Base-by-base conservation (phyloP, 1,140 invertebrate genomes). In the Atta cephalotes region DNA sequence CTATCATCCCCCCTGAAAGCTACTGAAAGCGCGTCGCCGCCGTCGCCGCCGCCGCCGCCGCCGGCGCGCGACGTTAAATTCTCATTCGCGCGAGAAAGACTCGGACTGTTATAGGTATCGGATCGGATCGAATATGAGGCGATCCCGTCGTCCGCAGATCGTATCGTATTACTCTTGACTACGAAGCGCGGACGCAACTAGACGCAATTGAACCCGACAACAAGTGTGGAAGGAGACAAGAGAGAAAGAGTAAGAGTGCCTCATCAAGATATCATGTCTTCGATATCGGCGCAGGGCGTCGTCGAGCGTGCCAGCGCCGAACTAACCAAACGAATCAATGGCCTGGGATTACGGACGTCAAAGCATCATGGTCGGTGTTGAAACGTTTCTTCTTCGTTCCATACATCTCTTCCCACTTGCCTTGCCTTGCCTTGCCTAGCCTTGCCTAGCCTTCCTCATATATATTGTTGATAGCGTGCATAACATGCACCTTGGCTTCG, bases 291-390 rank as follows among this genome's bases (percentile, higher is more conserved):
- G 85, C 97, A 97, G 94, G 97, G 97, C 90, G 97, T 98, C 92
- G 97, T 98, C 93, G 98, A 98, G 96, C 96, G 98, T 91, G 98
- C 98, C 90, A 98, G 98, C 88, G 98, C 98, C 77, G 98, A 98
- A 95, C 95, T 98, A 81, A 97, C 97, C 77, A 98, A 98, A 92
- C 96, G 98, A 89, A 98, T 98, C 95, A 98, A 98, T 93, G 98
- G 98, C 51, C 96, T 98, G 92, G 97, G 97, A 35, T 95, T 98
- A 88, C 96, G 97, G 86, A 96, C 97, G 25, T 95, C 95, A 85
- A 97, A 97, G 92, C 97, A 97, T 93, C 93, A 94, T 94, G 93
- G 93, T 94, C 84, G 70, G 91, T 92, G 6, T 21, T 76, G 56
- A 74, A 74, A 12, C 39, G 6, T 28, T 31, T 14, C n/a, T 16